A percentile compares a stretch with the other conserved stretches of the same genome.
These are phyloP conservation scores for Unio delphinus DNA, from an alignment of 2,888 invertebrate species.

Conservation along the genomic window DNA sequence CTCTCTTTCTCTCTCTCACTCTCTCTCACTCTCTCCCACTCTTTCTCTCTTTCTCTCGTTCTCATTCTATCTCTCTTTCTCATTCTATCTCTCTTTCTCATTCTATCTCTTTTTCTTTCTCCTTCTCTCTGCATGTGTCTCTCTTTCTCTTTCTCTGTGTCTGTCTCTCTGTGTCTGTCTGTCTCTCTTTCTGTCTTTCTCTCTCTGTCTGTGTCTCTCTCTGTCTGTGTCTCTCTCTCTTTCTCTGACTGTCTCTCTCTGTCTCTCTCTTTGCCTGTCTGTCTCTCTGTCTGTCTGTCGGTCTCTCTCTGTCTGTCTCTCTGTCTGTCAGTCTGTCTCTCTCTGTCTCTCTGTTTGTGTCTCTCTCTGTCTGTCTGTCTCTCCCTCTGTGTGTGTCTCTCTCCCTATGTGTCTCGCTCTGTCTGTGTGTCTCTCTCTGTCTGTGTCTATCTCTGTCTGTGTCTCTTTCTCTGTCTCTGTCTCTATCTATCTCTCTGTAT, in stretches of 20 bases:
- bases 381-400: neutral
- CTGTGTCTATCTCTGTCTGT: too few species aligned
- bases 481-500: neutral
- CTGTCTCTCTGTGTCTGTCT: too few species aligned
- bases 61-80: neutral
- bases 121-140: neutral
- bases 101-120: neutral
- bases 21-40: neutral
- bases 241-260: too few species aligned
- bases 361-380: neutral
- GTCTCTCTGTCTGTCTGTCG: too few species aligned
- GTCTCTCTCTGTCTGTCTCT: neutral
- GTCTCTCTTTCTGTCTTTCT: too few species aligned
- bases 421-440: too few species aligned
- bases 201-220: too few species aligned
- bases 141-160: too few species aligned
- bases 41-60: neutral
- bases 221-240: too few species aligned
- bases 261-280: too few species aligned
- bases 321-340: neutral
- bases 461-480: too few species aligned
- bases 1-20: neutral
- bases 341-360: neutral
- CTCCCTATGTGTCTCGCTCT: neutral
- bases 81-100: neutral